Conservation (phyloP, 1,140 invertebrate species). For the Eumaeus atala region DNA sequence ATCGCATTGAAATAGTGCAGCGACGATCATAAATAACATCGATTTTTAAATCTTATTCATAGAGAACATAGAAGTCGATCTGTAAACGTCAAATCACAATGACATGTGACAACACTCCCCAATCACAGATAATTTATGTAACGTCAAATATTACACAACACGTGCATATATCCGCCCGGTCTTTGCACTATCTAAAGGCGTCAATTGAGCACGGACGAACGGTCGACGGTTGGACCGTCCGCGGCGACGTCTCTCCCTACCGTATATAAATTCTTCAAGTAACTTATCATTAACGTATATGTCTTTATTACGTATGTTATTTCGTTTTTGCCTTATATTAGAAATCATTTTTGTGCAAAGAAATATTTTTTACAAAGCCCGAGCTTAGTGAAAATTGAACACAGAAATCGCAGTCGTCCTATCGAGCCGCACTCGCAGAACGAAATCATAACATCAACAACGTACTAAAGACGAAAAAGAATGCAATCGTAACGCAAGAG, state of each 20-base stretch:
- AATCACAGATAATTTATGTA: slow-evolving; percentile 4
- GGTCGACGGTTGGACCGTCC: slow-evolving; percentile 20
- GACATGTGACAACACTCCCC: background rate
- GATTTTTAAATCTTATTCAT: slow-evolving; percentile 1
- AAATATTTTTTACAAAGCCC: slow-evolving; percentile 33
- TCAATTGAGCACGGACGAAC: slow-evolving; percentile 30
- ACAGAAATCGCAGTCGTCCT: slow-evolving; percentile 21
- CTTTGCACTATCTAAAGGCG: slow-evolving; percentile 19
- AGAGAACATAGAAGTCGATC: background rate
- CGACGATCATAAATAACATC: slow-evolving; percentile 12
- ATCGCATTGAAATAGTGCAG: slow-evolving; percentile 31
- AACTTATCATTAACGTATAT: slow-evolving; percentile 71
- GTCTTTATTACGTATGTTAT: slow-evolving; percentile 74
- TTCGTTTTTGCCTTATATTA: slow-evolving; percentile 66
- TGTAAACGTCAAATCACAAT: background rate
- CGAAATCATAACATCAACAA: slow-evolving; percentile 7
- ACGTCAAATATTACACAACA: background rate
- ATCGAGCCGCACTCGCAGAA: slow-evolving; percentile 4
- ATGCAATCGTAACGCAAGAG: background rate
- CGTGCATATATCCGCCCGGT: background rate
- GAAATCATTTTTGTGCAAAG: slow-evolving; percentile 51
- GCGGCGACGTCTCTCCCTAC: slow-evolving; percentile 34
- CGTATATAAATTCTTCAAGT: slow-evolving; percentile 69
- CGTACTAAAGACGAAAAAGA: slow-evolving; percentile 6
- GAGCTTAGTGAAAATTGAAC: slow-evolving; percentile 17